phyloP scores from a whole-genome alignment of 1,140 invertebrate genomes.

The Lepidurus couesii region DNA sequence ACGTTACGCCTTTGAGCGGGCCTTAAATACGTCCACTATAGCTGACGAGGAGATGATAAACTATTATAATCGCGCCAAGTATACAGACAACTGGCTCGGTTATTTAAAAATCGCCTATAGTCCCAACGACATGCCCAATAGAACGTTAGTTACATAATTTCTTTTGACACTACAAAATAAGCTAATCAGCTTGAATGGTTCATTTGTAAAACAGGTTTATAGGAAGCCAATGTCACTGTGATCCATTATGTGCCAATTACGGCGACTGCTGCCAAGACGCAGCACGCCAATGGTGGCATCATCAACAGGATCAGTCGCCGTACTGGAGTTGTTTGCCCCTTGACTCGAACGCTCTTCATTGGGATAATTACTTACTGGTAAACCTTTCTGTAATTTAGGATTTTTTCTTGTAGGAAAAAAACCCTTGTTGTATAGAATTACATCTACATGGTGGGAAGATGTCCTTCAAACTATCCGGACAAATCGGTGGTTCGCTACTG shows the following conservation, averaged over 20 bases:
- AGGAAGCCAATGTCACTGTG: slow-evolving; percentile 26
- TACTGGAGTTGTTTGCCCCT: not conserved
- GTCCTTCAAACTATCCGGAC: slow-evolving; percentile 23
- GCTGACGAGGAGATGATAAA: not conserved
- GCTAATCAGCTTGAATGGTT: not conserved
- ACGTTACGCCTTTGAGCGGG: not conserved
- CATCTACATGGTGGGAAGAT: slow-evolving; percentile 32
- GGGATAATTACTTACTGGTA: not conserved
- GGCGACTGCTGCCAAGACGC: slow-evolving; percentile 35
- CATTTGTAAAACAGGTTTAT: not conserved
- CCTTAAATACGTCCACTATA: not conserved
- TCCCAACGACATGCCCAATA: not conserved
- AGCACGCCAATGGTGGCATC: slow-evolving; percentile 24
- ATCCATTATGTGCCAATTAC: slow-evolving; percentile 30
- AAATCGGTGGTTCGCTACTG: not conserved
- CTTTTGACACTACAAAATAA: not conserved
- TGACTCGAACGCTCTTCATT: not conserved
- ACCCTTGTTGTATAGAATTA: not conserved
- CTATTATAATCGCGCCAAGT: not conserved
- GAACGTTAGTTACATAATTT: slow-evolving; percentile 2
- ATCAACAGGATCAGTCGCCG: not conserved
- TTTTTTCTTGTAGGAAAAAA: not conserved
- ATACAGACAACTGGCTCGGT: not conserved
- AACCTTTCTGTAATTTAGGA: not conserved
- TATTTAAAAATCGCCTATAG: not conserved